A percentile compares a stretch with the other conserved stretches of the same genome.
Conservation (phyloP, 2,888 invertebrate species). For the Microctonus hyperodae region DNA sequence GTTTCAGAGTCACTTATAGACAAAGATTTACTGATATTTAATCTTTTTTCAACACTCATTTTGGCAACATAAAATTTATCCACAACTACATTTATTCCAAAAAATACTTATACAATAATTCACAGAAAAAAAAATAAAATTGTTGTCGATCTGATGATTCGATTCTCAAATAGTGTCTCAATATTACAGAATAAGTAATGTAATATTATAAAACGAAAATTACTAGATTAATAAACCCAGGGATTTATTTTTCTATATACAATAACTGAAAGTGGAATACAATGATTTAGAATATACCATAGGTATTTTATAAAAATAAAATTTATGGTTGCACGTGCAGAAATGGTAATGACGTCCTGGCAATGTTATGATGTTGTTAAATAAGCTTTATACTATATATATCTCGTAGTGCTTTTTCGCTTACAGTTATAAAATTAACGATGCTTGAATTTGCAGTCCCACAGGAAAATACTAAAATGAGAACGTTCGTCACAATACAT, state of each 20-base stretch:
- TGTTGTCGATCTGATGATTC: too few species aligned
- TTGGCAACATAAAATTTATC: too few species aligned
- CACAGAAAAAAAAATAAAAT: too few species aligned
- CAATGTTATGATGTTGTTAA: neutral
- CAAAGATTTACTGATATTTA: slow-evolving; percentile 13
- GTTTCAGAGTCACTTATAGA: neutral
- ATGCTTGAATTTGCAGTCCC: neutral
- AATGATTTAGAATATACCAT: neutral
- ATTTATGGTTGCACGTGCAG: neutral
- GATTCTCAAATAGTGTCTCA: too few species aligned
- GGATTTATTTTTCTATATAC: neutral
- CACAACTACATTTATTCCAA: neutral
- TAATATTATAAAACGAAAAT: too few species aligned
- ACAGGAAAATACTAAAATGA: neutral
- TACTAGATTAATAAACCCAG: too few species aligned
- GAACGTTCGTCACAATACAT: neutral
- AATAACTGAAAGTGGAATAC: neutral
- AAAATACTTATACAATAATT: too few species aligned
- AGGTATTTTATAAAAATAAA: neutral
- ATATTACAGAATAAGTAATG: too few species aligned
- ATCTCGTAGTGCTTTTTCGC: neutral
- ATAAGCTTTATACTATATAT: neutral
- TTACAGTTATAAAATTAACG: slow-evolving; percentile 5
- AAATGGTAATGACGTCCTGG: neutral
- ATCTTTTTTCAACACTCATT: slow-evolving; percentile 5